Base-by-base conservation (phyloP, 1,140 invertebrate species). In the Zaprionus inermis region DNA sequence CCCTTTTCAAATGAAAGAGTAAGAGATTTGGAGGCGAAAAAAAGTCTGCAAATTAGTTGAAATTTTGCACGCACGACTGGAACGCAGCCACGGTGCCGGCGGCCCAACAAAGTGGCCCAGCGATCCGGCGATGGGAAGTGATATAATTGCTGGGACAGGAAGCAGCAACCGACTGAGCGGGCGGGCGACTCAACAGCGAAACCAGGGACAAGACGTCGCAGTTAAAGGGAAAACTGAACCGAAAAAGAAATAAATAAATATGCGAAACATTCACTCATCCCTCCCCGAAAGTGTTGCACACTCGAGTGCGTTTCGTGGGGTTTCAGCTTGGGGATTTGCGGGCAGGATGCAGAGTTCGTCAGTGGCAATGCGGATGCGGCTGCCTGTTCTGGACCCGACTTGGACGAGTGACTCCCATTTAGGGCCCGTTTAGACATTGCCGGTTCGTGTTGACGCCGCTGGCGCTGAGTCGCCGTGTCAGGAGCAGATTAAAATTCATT, bases 131-230 rank as follows among this genome's bases (percentile, higher is more conserved):
- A 81, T 72, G 82, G 83, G 76, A 85, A 85, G 85, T 85, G 82
- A 88, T 88, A 85, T 85, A 85, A 85, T 85, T 88, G 82, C 83
- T 85, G 83, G 72, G 79, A 76, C 82, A 86, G 82, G 83, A 85
- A 85, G 79, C 83, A 41, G 79, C 82, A 88, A 88, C 79, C 86
- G 72, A 88, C 71, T 88, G 79, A 79, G 79, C 82, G 79, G 24
- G 30, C 30, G 30, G 86, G 78, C 74, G 74, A 81, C 73, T 84
- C 76, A 20, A 83, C 72, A 32, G 66, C 79, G 59, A 44, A 36
- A 1, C 7, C 18, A 10, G 44, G 44, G 10, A 49, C 16, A 20
- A 49, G 44, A 12, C 44, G 10, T 20, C n/a, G 44, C 44, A 22
- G 44, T 16, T 9, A 20, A 12, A 22, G 44, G 44, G 44, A 11